Evolutionary conservation across 2,888 invertebrate genomes (phyloP), one percentile per base, ranked within the genome.

Genomic region (Agonum fuliginosum): DNA sequence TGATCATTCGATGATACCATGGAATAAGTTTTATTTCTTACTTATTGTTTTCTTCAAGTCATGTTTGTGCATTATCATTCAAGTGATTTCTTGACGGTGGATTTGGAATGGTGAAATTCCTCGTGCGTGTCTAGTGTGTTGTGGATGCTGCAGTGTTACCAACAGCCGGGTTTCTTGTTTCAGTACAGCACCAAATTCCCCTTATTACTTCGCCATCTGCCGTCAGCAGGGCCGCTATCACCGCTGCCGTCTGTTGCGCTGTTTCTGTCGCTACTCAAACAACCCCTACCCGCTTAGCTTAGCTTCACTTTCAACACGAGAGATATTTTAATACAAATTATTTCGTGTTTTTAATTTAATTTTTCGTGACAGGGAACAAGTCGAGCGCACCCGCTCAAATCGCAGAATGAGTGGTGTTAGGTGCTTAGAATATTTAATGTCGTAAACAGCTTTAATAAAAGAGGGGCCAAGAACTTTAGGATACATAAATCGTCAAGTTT

Each of bases 141-240:
- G n/a, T n/a, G n/a, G n/a, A n/a, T n/a, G n/a, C n/a, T n/a, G n/a
- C n/a, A n/a, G n/a, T n/a, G n/a, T n/a, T n/a, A n/a, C n/a, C n/a
- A n/a, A 48, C 48, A 46, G 1, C 12, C 14, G 14, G 48, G 12
- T 48, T 48, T 48, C 48, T 48, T 48, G 48, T 48, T 48, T 48
- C 17, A 48, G 5, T 10, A 0, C 8, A 4, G 48, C 62, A 62
- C 30, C 30, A 14, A 27, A 27, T 67, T 73, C 43, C 41, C 58
- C 73, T 73, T 58, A 73, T 73, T 73, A 73, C 73, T 20, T 2
- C 73, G n/a, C 73, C 73, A 73, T 73, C 73, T 73, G 73, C 22
- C 37, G 27, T 12, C 8, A 19, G 34, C 67, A 8, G n/a, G n/a
- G 54, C 20, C 37, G 12, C 14, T 34, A n/a, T n/a, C n/a, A n/a